Percentiles rank a stretch among this genome's conserved stretches.
phyloP scores from a whole-genome alignment of 1,140 invertebrate genomes.

The Platyscapa corneri region DNA sequence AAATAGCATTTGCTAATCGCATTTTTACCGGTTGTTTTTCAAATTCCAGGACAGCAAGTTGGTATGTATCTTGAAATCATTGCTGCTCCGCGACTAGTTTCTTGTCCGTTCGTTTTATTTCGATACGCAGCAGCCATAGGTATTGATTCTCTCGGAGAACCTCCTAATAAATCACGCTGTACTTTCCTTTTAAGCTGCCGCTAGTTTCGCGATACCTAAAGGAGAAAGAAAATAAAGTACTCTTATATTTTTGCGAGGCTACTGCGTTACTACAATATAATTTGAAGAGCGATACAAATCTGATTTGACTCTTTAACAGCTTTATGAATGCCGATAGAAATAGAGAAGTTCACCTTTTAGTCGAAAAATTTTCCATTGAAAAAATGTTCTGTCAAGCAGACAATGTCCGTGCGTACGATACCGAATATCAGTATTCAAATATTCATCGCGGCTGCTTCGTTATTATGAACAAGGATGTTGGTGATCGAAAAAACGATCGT shows the following conservation, averaged over 20 bases:
- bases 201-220: not conserved
- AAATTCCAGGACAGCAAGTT: not conserved
- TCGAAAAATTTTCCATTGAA: not conserved
- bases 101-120: slow-evolving; percentile 9
- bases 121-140: not conserved
- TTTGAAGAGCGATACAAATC: not conserved
- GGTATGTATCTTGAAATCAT: not conserved
- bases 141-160: not conserved
- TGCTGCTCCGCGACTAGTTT: not conserved
- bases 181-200: not conserved
- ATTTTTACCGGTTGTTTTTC: not conserved
- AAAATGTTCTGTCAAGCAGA: not conserved
- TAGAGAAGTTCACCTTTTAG: not conserved
- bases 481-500: too few relatives aligned
- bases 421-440: too few relatives aligned
- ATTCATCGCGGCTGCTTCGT: too few relatives aligned
- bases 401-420: not conserved
- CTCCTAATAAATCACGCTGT: not conserved
- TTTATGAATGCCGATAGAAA: not conserved
- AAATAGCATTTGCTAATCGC: slow-evolving; percentile 25
- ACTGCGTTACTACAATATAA: not conserved
- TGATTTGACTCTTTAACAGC: not conserved
- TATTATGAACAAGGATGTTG: too few relatives aligned
- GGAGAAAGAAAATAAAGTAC: not conserved
- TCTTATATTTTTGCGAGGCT: not conserved